Base-by-base conservation (phyloP, 2,888 invertebrate species). In the Globia sparganii region DNA sequence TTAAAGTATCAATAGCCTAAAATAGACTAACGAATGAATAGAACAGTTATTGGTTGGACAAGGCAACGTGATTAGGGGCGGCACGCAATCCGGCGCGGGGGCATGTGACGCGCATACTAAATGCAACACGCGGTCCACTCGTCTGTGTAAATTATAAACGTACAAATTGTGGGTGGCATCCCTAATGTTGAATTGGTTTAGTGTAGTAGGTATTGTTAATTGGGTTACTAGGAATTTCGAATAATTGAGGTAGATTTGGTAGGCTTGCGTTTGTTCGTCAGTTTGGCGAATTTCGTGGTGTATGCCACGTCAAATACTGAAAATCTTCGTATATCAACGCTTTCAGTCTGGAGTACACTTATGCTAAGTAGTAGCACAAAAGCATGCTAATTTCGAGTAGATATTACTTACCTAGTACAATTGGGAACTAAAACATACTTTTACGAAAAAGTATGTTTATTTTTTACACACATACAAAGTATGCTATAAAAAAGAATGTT, bases 21-120 rank as follows among this genome's bases (percentile, higher is more conserved):
- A 71, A 82, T 65, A 67, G 15, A 79, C 81, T 93, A 93, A 93
- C 91, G 92, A 94, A 92, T 88, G 91, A 89, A 93, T 94, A 91
- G 92, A 92, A 85, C 78, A 81, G 84, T 87, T 89, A 91, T 91
- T 88, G 87, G 83, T 79, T 79, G 89, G 88, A 95, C 94, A 95
- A 94, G 93, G 92, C 88, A 91, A 84, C 85, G 87, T 94, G 92
- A 94, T 94, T 93, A 91, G 89, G 89, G 90, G 87, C 75, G 88
- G 88, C 87, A 89, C 89, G 81, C 87, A 89, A 91, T 90, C 88
- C 83, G 86, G 84, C 88, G 88, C 89, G 81, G 77, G 93, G 80
- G 66, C 83, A 84, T 90, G 92, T 88, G 92, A 89, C 90, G 87
- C 88, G 92, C 91, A 93, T 93, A 91, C 85, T 84, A 90, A 93